Conservation (phyloP, 1,140 invertebrate species). For the Eubasilissa regina region DNA sequence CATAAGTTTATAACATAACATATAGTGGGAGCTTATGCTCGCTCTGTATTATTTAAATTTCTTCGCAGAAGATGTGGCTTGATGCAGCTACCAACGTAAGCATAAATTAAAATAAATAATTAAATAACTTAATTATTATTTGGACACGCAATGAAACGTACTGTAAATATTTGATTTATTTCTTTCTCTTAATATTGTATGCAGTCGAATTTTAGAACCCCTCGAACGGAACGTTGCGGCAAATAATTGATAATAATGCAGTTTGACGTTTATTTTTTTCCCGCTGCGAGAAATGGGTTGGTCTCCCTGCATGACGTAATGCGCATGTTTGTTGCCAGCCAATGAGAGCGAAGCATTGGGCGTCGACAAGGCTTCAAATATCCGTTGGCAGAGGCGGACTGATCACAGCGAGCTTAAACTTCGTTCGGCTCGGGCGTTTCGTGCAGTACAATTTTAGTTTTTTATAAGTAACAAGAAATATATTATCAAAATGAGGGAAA, state of each 20-base stretch:
- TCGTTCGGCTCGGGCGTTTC: conserved; percentile 42
- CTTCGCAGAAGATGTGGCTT: conserved; percentile 1
- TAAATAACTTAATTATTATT: not conserved
- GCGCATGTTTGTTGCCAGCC: conserved; percentile 33
- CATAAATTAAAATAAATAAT: conserved; percentile 6
- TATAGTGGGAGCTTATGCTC: conserved; percentile 28
- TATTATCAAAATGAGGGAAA: conserved; percentile 78
- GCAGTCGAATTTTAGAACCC: not conserved
- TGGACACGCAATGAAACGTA: not conserved
- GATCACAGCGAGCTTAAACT: conserved; percentile 49
- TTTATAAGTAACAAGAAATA: conserved; percentile 48
- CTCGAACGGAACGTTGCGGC: not conserved
- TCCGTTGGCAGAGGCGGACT: conserved; percentile 23
- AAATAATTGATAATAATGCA: conserved; percentile 5
- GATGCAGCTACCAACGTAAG: conserved; percentile 9
- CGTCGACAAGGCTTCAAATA: conserved; percentile 51
- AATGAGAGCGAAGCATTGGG: conserved; percentile 41
- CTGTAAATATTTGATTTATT: not conserved
- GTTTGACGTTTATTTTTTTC: conserved; percentile 34
- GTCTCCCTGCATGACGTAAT: conserved; percentile 14
- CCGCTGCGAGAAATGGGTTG: conserved; percentile 13
- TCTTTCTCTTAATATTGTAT: not conserved
- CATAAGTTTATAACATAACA: not conserved
- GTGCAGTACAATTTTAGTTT: conserved; percentile 51
- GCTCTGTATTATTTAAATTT: conserved; percentile 41